Conservation (phyloP, 2,797 vertebrate species). For the Spinibarbus caldwelli region DNA sequence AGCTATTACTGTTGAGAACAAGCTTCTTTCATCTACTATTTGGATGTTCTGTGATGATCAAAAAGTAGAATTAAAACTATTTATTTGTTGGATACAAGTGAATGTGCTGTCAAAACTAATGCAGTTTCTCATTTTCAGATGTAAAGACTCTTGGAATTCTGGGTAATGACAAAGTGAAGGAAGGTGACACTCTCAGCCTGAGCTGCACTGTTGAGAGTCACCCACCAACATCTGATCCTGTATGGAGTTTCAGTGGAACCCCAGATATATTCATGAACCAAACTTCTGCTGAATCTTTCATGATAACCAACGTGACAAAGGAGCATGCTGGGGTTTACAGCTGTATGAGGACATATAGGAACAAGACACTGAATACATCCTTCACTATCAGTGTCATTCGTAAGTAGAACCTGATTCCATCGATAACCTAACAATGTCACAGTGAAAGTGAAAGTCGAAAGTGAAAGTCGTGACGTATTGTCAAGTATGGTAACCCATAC, state of each 20-base stretch:
- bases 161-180: slow-evolving; percentile 13
- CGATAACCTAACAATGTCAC: slow-evolving; percentile 36
- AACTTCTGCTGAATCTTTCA: slow-evolving; percentile 10
- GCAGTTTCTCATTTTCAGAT: slow-evolving; percentile 46
- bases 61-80: too few relatives aligned
- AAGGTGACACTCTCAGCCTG: slow-evolving; percentile 59
- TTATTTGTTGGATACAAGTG: too few relatives aligned
- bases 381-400: slow-evolving; percentile 48
- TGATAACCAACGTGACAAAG: slow-evolving; percentile 38
- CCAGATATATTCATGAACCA: background rate
- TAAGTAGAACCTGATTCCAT: slow-evolving; percentile 52
- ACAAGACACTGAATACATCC: background rate
- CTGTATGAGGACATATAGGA: slow-evolving; percentile 51
- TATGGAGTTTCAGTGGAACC: slow-evolving; percentile 39
- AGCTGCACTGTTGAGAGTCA: slow-evolving; percentile 65
- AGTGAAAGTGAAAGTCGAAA: too few relatives aligned
- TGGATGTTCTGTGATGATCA: background rate
- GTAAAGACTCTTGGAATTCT: slow-evolving; percentile 4
- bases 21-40: background rate
- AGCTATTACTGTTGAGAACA: background rate
- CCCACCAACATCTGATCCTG: slow-evolving; percentile 51
- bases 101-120: too few relatives aligned
- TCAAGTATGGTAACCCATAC: too few relatives aligned
- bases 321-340: slow-evolving; percentile 59
- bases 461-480: too few relatives aligned